Evolutionary conservation across 2,888 invertebrate genomes (phyloP).

Genomic region (Idaea dimidiata): DNA sequence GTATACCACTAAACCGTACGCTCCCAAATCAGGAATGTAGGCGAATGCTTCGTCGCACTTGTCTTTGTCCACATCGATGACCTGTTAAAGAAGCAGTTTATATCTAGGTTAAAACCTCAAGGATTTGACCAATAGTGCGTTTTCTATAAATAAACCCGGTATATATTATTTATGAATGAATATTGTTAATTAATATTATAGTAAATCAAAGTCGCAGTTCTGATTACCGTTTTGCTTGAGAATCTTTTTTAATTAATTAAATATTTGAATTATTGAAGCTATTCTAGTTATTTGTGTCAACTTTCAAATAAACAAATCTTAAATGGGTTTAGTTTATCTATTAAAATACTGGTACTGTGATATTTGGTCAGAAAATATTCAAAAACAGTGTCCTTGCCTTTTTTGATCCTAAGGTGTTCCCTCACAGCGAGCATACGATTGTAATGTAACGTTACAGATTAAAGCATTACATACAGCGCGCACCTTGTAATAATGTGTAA

Average conservation of each 20-base stretch:
- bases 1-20: constrained; percentile 89
- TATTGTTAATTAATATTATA: background rate
- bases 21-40: constrained; percentile 89
- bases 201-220: background rate
- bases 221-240: background rate
- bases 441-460: too few species aligned
- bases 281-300: background rate
- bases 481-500: too few species aligned
- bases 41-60: constrained; percentile 88
- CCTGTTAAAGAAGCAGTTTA: constrained; percentile 52
- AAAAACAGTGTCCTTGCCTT: too few species aligned
- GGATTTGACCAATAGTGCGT: background rate
- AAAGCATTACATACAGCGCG: too few species aligned
- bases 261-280: background rate
- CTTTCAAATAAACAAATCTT: background rate
- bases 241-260: background rate
- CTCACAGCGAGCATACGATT: too few species aligned
- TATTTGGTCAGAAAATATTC: too few species aligned
- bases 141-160: background rate
- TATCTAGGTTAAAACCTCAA: background rate
- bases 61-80: constrained; percentile 85
- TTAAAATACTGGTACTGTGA: background rate
- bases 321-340: background rate
- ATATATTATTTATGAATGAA: background rate
- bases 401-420: too few species aligned